phyloP scores from a whole-genome alignment of 2,797 vertebrate species.

The Pseudopleuronectes americanus region DNA sequence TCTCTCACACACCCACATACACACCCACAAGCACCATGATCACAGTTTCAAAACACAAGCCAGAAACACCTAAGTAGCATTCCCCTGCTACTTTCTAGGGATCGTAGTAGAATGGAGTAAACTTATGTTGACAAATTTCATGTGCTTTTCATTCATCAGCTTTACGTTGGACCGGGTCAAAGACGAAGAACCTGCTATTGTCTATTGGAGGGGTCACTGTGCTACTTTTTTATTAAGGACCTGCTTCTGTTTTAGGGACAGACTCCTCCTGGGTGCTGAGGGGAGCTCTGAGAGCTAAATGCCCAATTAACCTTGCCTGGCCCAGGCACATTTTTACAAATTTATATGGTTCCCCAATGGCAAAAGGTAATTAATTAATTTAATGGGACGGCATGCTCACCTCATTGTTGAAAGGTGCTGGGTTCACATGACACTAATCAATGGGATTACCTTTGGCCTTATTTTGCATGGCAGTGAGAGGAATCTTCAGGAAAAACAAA shows the following conservation, averaged over 20 bases:
- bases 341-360: slow-evolving; percentile 81
- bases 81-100: slow-evolving; percentile 31
- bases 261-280: slow-evolving; percentile 75
- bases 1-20: neutral
- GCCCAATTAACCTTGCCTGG: slow-evolving; percentile 85
- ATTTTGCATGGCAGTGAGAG: slow-evolving; percentile 66
- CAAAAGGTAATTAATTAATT: slow-evolving; percentile 82
- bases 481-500: slow-evolving; percentile 66
- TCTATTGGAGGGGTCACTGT: slow-evolving; percentile 72
- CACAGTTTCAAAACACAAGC: slow-evolving; percentile 59
- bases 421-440: slow-evolving; percentile 75
- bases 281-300: slow-evolving; percentile 75
- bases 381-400: slow-evolving; percentile 75
- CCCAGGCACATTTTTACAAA: slow-evolving; percentile 82
- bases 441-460: slow-evolving; percentile 76
- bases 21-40: slow-evolving; percentile 47
- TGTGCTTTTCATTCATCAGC: slow-evolving; percentile 55
- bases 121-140: slow-evolving; percentile 33
- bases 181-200: slow-evolving; percentile 55
- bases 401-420: slow-evolving; percentile 76
- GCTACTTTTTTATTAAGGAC: slow-evolving; percentile 77
- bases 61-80: slow-evolving; percentile 47
- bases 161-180: slow-evolving; percentile 55
- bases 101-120: slow-evolving; percentile 25
- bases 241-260: slow-evolving; percentile 79